Percentiles rank a stretch among this genome's conserved stretches.
Conservation (phyloP, 2,888 invertebrate genomes). For the Metellina segmentata region DNA sequence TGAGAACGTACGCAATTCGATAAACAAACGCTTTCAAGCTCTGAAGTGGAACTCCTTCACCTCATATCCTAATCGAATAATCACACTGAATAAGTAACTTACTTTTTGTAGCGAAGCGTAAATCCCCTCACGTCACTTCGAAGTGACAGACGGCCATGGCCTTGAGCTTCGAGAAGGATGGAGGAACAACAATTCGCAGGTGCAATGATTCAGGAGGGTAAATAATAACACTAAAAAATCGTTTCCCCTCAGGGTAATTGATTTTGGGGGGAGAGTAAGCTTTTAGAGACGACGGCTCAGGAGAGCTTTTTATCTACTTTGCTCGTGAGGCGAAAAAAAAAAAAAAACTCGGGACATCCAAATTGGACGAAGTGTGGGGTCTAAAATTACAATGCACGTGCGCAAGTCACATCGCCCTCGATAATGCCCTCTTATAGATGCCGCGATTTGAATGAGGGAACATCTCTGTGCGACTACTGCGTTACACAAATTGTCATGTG, state of each 20-base stretch:
- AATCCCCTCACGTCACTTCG: background rate
- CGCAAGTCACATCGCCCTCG: background rate
- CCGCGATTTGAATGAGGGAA: background rate
- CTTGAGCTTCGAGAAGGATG: background rate
- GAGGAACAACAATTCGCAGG: conserved; percentile 33
- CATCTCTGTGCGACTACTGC: background rate
- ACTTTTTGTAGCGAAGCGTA: background rate
- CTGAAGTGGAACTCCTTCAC: background rate
- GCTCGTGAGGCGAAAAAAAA: conserved; percentile 30
- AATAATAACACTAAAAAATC: conserved; percentile 32
- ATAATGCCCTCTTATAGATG: background rate
- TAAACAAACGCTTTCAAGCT: background rate
- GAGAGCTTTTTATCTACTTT: conserved; percentile 42
- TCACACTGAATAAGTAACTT: background rate
- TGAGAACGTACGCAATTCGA: background rate
- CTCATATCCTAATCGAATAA: no score
- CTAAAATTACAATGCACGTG: conserved; percentile 35
- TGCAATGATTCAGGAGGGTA: conserved; percentile 40
- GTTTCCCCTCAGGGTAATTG: conserved; percentile 54
- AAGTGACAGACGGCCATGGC: conserved; percentile 16
- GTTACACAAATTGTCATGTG: background rate
- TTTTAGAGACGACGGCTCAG: conserved; percentile 22
- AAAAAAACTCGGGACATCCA: background rate
- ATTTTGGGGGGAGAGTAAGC: conserved; percentile 24
- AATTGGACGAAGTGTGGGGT: conserved; percentile 53